Conservation (phyloP, 92 coral and sea anemone species). For the Parazoanthus swiftii region DNA sequence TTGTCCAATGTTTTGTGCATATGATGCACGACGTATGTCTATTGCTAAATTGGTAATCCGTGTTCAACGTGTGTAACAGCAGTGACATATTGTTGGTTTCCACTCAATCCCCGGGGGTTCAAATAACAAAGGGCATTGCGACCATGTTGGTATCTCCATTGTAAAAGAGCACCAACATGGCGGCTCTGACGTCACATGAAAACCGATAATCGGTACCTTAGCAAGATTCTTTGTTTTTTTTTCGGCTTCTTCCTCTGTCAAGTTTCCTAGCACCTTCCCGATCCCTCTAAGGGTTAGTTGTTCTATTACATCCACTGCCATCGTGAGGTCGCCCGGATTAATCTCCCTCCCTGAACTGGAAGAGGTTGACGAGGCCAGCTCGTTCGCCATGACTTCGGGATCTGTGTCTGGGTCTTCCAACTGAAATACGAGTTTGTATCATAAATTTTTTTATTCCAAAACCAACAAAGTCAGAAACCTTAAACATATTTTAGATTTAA, state of each 20-base stretch:
- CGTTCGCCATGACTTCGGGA: constrained; percentile 42
- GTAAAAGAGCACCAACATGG: too few relatives aligned
- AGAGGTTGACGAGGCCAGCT: constrained; percentile 47
- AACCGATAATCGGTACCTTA: constrained; percentile 13
- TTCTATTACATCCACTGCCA: constrained; percentile 1
- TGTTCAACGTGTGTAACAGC: too few relatives aligned
- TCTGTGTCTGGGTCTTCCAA: constrained; percentile 50
- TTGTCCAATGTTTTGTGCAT: too few relatives aligned
- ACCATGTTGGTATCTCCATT: too few relatives aligned
- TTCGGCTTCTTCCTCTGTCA: not conserved
- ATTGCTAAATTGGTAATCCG: too few relatives aligned
- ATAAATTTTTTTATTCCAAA: not conserved
- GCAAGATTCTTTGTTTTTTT: not conserved
- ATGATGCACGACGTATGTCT: too few relatives aligned
- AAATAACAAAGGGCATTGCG: too few relatives aligned
- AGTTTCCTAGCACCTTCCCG: not conserved
- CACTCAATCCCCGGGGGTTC: too few relatives aligned
- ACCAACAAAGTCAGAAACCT: not conserved
- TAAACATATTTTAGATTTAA: too few relatives aligned
- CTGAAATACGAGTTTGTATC: constrained; percentile 9
- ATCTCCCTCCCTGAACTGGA: not conserved
- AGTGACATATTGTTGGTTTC: not conserved
- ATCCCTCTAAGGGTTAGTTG: constrained; percentile 1
- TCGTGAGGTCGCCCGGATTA: constrained; percentile 30
- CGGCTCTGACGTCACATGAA: too few relatives aligned